These are phyloP conservation scores for Chloroclysta siterata DNA, from an alignment of 2,888 invertebrate genomes.

Conservation along the genomic window DNA sequence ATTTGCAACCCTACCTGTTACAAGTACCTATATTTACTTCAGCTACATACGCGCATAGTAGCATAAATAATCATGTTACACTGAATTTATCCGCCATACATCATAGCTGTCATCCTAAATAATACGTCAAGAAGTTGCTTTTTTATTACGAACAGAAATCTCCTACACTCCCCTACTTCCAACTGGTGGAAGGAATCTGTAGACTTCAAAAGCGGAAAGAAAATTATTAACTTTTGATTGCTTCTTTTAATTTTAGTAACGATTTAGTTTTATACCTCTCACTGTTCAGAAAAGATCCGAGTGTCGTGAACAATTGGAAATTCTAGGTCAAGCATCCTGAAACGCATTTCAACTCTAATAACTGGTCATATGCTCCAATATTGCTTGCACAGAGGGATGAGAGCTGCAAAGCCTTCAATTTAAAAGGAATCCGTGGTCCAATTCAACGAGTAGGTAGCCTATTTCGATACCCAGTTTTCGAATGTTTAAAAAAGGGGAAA, in stretches of 20 bases:
- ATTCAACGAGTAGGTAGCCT: slow-evolving; percentile 2
- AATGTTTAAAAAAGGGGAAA: background rate
- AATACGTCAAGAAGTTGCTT: background rate
- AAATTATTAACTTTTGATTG: background rate
- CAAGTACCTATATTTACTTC: background rate
- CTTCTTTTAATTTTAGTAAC: background rate
- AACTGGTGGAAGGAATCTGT: background rate
- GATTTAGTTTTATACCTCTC: background rate
- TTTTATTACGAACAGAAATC: background rate
- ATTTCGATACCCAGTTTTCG: slow-evolving; percentile 4
- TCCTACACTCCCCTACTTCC: background rate
- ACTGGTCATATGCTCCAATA: slow-evolving; percentile 29
- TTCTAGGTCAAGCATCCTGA: slow-evolving; percentile 44
- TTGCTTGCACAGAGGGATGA: slow-evolving; percentile 28
- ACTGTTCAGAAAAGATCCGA: slow-evolving; percentile 9
- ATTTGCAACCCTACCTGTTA: background rate
- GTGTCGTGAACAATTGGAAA: slow-evolving; percentile 36
- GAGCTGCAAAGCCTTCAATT: slow-evolving; percentile 37
- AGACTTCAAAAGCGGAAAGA: background rate
- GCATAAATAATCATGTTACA: background rate
- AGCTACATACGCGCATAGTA: background rate
- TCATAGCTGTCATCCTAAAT: background rate
- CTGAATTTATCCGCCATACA: background rate
- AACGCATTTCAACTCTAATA: slow-evolving; percentile 36
- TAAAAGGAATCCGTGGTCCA: slow-evolving; percentile 25